Evolutionary conservation across 2,888 invertebrate genomes (phyloP), one percentile per base, ranked within the genome.

Genomic region (Linnaemya tessellans): DNA sequence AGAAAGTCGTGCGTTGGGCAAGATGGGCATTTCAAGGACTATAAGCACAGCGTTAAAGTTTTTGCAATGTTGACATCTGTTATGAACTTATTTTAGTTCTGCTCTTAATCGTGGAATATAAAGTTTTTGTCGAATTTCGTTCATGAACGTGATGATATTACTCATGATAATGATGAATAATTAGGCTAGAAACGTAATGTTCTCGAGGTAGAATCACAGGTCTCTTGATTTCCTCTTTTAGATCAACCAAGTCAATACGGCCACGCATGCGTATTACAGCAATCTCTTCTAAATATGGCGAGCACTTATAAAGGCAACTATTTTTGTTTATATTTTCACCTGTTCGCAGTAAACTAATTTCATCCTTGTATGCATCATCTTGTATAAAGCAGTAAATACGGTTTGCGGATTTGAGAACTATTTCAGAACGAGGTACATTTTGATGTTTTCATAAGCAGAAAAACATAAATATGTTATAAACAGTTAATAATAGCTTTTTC

Each of bases 51-150:
- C 41, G 41, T 3, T 41, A 41, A 11, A 41, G 41, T 41, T 41
- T 13, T 41, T 41, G 46, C 46, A 20, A 54, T 54, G 54, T 54
- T 54, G 54, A 22, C 54, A 54, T 54, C 20, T 54, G 22, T 54
- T 54, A 54, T 22, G 54, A 22, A 22, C 54, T 22, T 54, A 20
- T 54, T 54, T 54, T 11, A 54, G 11, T 22, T 54, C 54, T 22
- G 54, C 20, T 54, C 54, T 54, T 11, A 54, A 22, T 20, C 54
- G 54, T 22, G 22, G 22, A 54, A 54, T 41, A 41, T 11, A 41
- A 3, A 41, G 11, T 13, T 13, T 41, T 1, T 41, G 41, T 9
- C 41, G 41, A 41, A 41, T 41, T 41, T 41, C 41, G 11, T 41
- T 41, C 1, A 41, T 41, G 41, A 41, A 41, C 41, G 13, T 11